Evolutionary conservation across 53 echinoderm and acorn worm species (phyloP).

Genomic region (Mesocentrotus franciscanus): DNA sequence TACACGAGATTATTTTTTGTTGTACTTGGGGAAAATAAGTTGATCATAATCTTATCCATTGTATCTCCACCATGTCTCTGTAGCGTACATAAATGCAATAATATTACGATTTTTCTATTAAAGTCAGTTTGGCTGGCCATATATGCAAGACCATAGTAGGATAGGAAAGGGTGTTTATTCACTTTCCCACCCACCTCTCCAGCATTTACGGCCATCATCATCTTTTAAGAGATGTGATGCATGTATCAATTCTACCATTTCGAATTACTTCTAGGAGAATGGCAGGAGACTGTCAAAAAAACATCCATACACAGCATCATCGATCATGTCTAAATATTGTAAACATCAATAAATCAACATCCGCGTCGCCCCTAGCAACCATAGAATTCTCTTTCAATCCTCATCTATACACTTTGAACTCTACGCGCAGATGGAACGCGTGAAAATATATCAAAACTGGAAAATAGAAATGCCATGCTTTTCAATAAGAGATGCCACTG

Average conservation of each 20-base stretch:
- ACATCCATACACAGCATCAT: background rate
- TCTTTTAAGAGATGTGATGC: too few species aligned
- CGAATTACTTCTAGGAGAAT: background rate
- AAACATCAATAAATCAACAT: slow-evolving; percentile 31
- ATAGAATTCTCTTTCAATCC: background rate
- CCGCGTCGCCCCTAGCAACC: slow-evolving; percentile 25
- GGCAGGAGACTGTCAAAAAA: background rate
- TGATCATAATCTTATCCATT: background rate
- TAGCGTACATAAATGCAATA: too few species aligned
- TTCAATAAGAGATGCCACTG: background rate
- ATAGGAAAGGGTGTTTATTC: too few species aligned
- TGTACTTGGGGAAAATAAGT: background rate
- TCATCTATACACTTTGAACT: slow-evolving; percentile 2
- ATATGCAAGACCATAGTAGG: too few species aligned
- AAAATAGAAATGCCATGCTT: background rate
- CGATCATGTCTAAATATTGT: slow-evolving; percentile 27
- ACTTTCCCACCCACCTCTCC: too few species aligned
- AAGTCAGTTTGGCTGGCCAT: too few species aligned
- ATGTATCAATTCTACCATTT: background rate
- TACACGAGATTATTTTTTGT: background rate
- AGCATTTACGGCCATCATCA: too few species aligned
- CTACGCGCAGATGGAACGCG: background rate
- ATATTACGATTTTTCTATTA: too few species aligned
- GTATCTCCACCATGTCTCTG: background rate
- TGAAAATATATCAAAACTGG: background rate